Percentiles rank a stretch among this genome's conserved stretches.
phyloP scores from a whole-genome alignment of 1,140 invertebrate species.

The Centruroides sculpturatus region DNA sequence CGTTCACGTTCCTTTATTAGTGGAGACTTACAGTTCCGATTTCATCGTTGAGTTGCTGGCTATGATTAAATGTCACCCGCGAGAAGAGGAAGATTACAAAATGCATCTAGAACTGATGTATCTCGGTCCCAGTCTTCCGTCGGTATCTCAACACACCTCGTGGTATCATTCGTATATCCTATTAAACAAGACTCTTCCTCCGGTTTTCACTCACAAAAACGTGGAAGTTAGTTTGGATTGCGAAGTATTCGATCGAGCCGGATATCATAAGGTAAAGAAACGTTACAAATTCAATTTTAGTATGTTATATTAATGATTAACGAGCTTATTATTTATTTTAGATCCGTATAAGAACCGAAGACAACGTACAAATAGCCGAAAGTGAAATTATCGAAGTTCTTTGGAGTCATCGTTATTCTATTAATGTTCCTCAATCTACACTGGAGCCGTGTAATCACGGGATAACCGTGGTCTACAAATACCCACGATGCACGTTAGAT shows the following conservation, averaged over 20 bases:
- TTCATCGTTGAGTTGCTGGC: conserved; percentile 9
- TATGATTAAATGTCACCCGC: conserved; percentile 7
- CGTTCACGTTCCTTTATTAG: conserved; percentile 17
- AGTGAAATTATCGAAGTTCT: conserved; percentile 16
- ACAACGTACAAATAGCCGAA: conserved; percentile 4
- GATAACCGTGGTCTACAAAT: conserved; percentile 15
- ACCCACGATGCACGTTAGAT: conserved; percentile 15
- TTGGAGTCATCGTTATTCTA: conserved; percentile 16
- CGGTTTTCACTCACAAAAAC: background rate
- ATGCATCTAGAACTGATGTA: conserved; percentile 7
- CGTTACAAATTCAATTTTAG: too few relatives aligned
- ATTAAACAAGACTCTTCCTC: conserved; percentile 4
- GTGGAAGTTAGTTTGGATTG: conserved; percentile 13
- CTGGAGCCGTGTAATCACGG: conserved; percentile 13
- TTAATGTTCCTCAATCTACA: conserved; percentile 13
- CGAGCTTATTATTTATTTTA: background rate
- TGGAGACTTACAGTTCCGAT: conserved; percentile 17
- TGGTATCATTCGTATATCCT: conserved; percentile 9
- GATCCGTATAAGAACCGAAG: background rate
- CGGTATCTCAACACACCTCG: background rate
- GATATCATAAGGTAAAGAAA: conserved; percentile 14
- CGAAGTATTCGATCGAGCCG: conserved; percentile 14
- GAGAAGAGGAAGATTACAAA: background rate
- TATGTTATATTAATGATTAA: too few relatives aligned
- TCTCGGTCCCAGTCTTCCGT: background rate